Percentiles rank a stretch among this genome's conserved stretches.
These are phyloP conservation scores for Taphrorychus bicolor DNA, from an alignment of 2,888 invertebrate genomes.

Conservation along the genomic window DNA sequence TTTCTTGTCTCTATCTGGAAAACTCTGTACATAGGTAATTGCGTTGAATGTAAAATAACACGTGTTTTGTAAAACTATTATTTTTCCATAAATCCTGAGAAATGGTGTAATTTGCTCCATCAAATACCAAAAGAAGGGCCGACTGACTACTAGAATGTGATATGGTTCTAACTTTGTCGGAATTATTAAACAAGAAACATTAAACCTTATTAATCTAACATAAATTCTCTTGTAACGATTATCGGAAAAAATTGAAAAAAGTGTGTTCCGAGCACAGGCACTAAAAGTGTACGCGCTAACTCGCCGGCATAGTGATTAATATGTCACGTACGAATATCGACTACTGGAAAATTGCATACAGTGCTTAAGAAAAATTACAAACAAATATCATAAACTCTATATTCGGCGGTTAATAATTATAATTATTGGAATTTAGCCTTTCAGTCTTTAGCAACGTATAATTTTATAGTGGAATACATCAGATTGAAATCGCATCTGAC, in stretches of 20 bases:
- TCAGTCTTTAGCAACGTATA: constrained; percentile 59
- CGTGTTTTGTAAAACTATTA: too few species aligned
- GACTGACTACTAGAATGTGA: too few species aligned
- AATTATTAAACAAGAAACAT: too few species aligned
- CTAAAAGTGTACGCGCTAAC: not conserved
- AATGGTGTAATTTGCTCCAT: too few species aligned
- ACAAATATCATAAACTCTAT: constrained; percentile 62
- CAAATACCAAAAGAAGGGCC: too few species aligned
- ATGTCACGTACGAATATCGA: constrained; percentile 50
- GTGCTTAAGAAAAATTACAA: constrained; percentile 60
- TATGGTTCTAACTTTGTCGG: too few species aligned
- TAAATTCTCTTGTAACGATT: not conserved
- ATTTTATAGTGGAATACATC: constrained; percentile 55
- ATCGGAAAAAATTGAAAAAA: not conserved
- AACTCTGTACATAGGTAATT: too few species aligned
- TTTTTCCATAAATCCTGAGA: too few species aligned
- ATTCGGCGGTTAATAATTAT: constrained; percentile 61
- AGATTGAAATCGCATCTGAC: constrained; percentile 52
- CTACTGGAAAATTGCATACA: constrained; percentile 63
- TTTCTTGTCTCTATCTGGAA: too few species aligned
- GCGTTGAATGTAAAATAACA: too few species aligned
- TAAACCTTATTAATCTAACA: not conserved
- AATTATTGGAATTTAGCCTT: constrained; percentile 62
- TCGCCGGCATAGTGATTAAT: constrained; percentile 22
- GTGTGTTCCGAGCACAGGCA: too few species aligned